Percentiles rank a stretch among this genome's conserved stretches.
Evolutionary conservation across 2,797 vertebrate species (phyloP).

Genomic region (Philypnodon macrostomus): DNA sequence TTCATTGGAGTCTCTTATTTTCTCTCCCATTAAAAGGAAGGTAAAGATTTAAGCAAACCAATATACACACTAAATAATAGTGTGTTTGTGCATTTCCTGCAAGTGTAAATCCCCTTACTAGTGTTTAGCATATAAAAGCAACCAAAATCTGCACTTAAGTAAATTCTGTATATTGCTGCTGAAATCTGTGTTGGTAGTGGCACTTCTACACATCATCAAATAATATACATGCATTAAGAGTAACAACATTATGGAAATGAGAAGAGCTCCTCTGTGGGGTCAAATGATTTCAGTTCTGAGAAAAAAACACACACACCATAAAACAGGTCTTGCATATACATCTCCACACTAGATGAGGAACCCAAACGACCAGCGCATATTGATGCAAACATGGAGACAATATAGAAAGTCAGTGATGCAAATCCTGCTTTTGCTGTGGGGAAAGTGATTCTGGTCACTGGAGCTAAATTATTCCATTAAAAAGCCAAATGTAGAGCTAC

Average conservation of each 20-base stretch:
- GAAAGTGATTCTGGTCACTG: conserved; percentile 15
- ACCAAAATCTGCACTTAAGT: too few relatives aligned
- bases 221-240: too few relatives aligned
- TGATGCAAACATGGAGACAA: conserved; percentile 10
- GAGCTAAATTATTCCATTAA: conserved; percentile 22
- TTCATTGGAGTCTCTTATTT: conserved; percentile 12
- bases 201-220: too few relatives aligned
- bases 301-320: too few relatives aligned
- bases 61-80: conserved; percentile 11
- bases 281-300: too few relatives aligned
- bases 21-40: neutral
- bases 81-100: conserved; percentile 8
- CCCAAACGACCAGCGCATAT: conserved; percentile 22
- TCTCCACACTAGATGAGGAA: conserved; percentile 7
- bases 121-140: too few relatives aligned
- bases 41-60: conserved; percentile 8
- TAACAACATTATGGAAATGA: too few relatives aligned
- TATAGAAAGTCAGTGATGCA: conserved; percentile 13
- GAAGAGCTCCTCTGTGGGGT: too few relatives aligned
- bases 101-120: too few relatives aligned
- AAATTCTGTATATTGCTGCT: too few relatives aligned
- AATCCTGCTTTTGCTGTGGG: neutral
- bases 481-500: conserved; percentile 28
- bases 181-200: too few relatives aligned
- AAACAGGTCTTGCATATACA: too few relatives aligned